These are phyloP conservation scores for Oryzias melastigma DNA, from an alignment of 2,113 vertebrate species.

Conservation along the genomic window DNA sequence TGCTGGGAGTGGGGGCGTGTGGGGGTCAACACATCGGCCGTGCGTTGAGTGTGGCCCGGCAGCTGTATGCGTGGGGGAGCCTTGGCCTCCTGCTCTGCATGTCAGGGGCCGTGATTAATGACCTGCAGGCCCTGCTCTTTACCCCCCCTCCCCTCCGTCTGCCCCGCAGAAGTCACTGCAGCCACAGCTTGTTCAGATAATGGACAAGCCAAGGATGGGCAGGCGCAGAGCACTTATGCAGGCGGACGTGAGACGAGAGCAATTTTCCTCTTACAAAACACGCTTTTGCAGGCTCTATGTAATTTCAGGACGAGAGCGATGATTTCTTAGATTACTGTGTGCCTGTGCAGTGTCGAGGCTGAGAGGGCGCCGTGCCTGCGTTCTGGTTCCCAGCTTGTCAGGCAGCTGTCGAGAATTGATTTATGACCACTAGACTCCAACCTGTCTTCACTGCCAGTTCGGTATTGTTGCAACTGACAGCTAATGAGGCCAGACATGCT, in stretches of 20 bases:
- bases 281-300: constrained; percentile 34
- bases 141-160: constrained; percentile 32
- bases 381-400: constrained; percentile 85
- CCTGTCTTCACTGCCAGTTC: constrained; percentile 92
- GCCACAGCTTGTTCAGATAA: constrained; percentile 57
- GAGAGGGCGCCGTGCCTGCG: constrained; percentile 73
- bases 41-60: constrained; percentile 71
- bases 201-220: constrained; percentile 35
- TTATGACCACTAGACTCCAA: constrained; percentile 92
- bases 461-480: constrained; percentile 94
- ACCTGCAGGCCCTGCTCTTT: constrained; percentile 63
- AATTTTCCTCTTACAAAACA: constrained; percentile 42
- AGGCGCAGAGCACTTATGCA: constrained; percentile 12
- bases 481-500: constrained; percentile 93
- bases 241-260: constrained; percentile 38
- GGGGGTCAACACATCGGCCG: constrained; percentile 62
- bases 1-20: constrained; percentile 19
- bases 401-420: constrained; percentile 89
- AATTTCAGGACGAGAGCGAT: constrained; percentile 35
- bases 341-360: constrained; percentile 53
- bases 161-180: constrained; percentile 41
- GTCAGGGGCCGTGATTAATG: constrained; percentile 78
- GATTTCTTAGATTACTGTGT: constrained; percentile 46
- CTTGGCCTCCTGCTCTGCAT: constrained; percentile 74
- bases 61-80: constrained; percentile 74